Evolutionary conservation across 2,888 invertebrate species (phyloP).

Genomic region (Anthophora plumipes): DNA sequence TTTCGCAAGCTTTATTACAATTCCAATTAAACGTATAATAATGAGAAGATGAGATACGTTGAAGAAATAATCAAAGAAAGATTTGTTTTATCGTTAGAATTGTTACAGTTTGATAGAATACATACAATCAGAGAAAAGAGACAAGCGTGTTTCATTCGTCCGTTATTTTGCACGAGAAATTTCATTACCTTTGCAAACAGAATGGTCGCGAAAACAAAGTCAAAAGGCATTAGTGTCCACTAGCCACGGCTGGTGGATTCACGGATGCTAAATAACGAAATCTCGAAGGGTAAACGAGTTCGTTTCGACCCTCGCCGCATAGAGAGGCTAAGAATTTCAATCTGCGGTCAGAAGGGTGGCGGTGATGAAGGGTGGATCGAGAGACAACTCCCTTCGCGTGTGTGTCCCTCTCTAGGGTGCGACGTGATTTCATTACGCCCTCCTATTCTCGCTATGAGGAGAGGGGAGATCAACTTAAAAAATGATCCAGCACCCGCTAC

Average conservation of each 20-base stretch:
- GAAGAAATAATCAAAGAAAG: neutral
- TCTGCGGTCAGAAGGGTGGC: constrained; percentile 82
- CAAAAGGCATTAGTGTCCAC: constrained; percentile 48
- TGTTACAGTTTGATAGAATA: too few species aligned
- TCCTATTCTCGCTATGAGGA: constrained; percentile 34
- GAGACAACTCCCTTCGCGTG: constrained; percentile 71
- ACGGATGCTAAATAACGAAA: constrained; percentile 82
- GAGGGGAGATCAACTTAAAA: constrained; percentile 80
- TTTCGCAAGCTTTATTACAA: constrained; percentile 3
- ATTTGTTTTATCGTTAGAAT: neutral
- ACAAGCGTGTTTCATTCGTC: neutral
- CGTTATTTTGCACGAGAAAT: constrained; percentile 24
- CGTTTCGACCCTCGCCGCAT: constrained; percentile 64
- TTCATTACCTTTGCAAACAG: constrained; percentile 53
- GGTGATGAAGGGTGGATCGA: constrained; percentile 67
- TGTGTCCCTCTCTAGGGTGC: constrained; percentile 74
- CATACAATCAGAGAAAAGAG: neutral
- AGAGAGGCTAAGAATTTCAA: constrained; percentile 83
- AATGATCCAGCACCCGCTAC: constrained; percentile 73
- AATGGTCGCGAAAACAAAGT: constrained; percentile 29
- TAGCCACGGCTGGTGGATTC: constrained; percentile 66
- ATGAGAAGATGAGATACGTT: neutral
- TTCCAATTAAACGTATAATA: constrained; percentile 15
- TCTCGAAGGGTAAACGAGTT: constrained; percentile 76
- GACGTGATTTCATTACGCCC: constrained; percentile 78